phyloP scores from a whole-genome alignment of 2,888 invertebrate species.

The Sturmia bella region DNA sequence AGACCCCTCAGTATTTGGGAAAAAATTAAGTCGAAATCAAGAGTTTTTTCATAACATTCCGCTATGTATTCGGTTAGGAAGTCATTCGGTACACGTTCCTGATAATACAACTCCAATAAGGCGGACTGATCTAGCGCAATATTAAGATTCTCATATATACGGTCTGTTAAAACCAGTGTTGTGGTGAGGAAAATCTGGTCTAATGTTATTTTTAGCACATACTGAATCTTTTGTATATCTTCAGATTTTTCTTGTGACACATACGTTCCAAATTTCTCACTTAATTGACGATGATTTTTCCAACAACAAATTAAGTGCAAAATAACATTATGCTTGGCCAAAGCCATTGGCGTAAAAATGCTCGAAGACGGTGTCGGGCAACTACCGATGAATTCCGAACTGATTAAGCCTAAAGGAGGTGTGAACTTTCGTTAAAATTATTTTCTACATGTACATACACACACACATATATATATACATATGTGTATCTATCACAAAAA shows the following conservation, averaged over 20 bases:
- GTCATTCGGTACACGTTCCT: conserved; percentile 84
- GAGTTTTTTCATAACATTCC: conserved; percentile 82
- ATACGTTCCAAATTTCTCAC: conserved; percentile 59
- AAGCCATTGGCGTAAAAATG: conserved; percentile 69
- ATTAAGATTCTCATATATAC: conserved; percentile 76
- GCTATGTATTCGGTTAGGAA: conserved; percentile 85
- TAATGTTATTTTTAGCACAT: conserved; percentile 69
- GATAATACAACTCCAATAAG: conserved; percentile 84
- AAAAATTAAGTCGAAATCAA: conserved; percentile 79
- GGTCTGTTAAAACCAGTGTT: conserved; percentile 77
- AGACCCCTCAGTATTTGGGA: conserved; percentile 79
- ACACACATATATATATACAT: no score
- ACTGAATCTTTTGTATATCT: conserved; percentile 61
- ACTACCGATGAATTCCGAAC: conserved; percentile 59
- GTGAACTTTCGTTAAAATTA: background rate
- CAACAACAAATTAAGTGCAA: conserved; percentile 79
- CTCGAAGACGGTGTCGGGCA: conserved; percentile 72
- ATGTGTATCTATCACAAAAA: no score
- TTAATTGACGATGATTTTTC: conserved; percentile 74
- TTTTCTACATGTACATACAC: background rate
- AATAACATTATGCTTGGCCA: conserved; percentile 77
- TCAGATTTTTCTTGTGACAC: conserved; percentile 50
- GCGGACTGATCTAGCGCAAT: conserved; percentile 82
- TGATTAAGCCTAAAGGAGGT: conserved; percentile 32
- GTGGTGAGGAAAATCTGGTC: conserved; percentile 75